Base-by-base conservation (phyloP, 2,888 invertebrate species). In the Raillietiella orientalis region DNA sequence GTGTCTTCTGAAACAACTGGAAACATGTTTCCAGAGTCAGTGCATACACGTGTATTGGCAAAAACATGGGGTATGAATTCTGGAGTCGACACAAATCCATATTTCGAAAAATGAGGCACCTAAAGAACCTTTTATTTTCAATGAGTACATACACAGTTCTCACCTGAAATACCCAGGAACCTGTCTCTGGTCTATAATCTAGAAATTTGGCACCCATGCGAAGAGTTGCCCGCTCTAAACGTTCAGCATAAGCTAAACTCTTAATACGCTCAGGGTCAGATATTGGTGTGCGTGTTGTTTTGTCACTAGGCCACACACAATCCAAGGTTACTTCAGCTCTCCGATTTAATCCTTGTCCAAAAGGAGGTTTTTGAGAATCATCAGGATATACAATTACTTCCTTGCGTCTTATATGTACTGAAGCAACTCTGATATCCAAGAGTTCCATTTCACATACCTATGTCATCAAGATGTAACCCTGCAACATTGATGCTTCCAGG, bases 131-230 rank as follows among this genome's bases (percentile, higher is more conserved):
- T n/a, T n/a, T 26, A 26, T 2, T 8, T 10, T 26, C 28, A 24
- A 19, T 21, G 9, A 12, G 16, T 6, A 17, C 6, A 8, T n/a
- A 8, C n/a, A 17, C n/a, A 19, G 19, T 19, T 19, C 41, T 40
- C 35, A 70, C 72, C 44, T 69, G 62, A 48, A 93, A 93, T 26
- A 87, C 84, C 90, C 93, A 96, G 28, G 84, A 79, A 14, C 93
- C 93, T 2, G 79, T 82, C 43, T 75, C 72, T 0, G 87, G 75
- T 0, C 82, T 58, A 47, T 87, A 93, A 42, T 93, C 90, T 4
- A 84, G 60, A 45, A 93, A 96, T 27, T 66, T 62, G 0, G 82
- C 79, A 32, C 67, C 69, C 45, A 84, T 70, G 36, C 71, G 74
- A 32, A 65, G 62, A 30, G 79, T 74, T 2, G 71, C 67, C 16